Conservation (phyloP, 2,113 vertebrate species). For the Mastomys natalensis region DNA sequence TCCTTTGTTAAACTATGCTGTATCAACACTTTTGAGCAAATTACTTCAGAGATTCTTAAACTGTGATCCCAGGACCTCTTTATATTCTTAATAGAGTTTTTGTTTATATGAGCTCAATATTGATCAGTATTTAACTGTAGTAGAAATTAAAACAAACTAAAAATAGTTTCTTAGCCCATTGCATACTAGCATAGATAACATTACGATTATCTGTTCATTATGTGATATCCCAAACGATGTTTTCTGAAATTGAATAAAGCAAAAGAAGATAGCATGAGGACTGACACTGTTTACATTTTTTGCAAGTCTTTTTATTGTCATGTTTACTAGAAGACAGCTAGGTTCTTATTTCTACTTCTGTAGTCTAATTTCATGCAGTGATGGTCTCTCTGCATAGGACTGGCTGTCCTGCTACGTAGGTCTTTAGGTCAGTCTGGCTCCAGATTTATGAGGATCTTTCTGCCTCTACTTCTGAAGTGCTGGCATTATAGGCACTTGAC, state of each 20-base stretch:
- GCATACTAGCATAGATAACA: constrained; percentile 37
- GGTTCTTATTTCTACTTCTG: constrained; percentile 50
- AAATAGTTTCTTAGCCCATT: constrained; percentile 32
- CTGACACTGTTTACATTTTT: constrained; percentile 29
- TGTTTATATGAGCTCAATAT: constrained; percentile 39
- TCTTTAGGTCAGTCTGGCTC: background rate
- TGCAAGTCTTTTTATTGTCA: constrained; percentile 37
- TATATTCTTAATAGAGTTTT: constrained; percentile 50
- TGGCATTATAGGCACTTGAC: background rate
- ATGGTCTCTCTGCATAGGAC: background rate
- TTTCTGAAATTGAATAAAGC: constrained; percentile 56
- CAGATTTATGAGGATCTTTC: background rate
- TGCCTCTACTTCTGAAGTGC: background rate
- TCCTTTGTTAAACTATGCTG: constrained; percentile 49
- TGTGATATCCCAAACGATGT: constrained; percentile 26
- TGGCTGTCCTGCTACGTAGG: background rate
- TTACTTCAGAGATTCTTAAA: constrained; percentile 38
- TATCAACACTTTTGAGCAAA: constrained; percentile 42
- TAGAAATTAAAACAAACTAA: constrained; percentile 56
- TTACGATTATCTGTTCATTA: background rate
- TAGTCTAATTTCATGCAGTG: background rate
- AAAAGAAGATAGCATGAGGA: constrained; percentile 51
- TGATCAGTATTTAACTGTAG: constrained; percentile 19
- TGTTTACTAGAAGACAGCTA: background rate
- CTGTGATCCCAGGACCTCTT: background rate